Evolutionary conservation across 2,888 invertebrate genomes (phyloP).

Genomic region (Melanargia galathea): DNA sequence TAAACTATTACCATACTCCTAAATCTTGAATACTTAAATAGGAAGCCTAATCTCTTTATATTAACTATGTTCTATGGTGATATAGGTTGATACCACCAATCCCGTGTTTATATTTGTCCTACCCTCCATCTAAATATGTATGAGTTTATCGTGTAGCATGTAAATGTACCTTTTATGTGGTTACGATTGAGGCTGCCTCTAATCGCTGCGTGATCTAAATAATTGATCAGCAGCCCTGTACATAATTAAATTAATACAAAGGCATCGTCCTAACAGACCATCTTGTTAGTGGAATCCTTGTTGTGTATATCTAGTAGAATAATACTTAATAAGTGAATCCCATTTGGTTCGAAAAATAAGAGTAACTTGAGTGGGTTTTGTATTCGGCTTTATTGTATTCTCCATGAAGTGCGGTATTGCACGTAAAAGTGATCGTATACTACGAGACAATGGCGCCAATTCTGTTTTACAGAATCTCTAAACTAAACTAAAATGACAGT

Average conservation of each 20-base stretch:
- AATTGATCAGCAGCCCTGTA: background rate
- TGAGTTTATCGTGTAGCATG: background rate
- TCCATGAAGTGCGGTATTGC: background rate
- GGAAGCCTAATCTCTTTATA: background rate
- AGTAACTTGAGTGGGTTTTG: background rate
- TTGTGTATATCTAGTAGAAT: too few species aligned
- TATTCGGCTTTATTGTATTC: background rate
- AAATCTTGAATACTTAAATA: background rate
- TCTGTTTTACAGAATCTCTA: too few species aligned
- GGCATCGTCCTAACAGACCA: too few species aligned
- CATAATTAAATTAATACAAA: too few species aligned
- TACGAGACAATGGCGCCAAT: too few species aligned
- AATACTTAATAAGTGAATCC: too few species aligned
- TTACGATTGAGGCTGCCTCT: background rate
- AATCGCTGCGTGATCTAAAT: background rate
- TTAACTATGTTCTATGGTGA: background rate
- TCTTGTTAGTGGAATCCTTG: too few species aligned
- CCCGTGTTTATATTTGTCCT: background rate
- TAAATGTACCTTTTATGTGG: background rate
- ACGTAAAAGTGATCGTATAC: too few species aligned
- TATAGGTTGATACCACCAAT: background rate
- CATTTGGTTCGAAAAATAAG: too few species aligned
- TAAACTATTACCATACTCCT: background rate
- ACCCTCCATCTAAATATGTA: constrained; percentile 1
- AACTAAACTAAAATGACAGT: too few species aligned